Percentiles rank a stretch among this genome's conserved stretches.
These are phyloP conservation scores for Acrossocheilus wenchowensis DNA, from an alignment of 2,797 vertebrate species.

Conservation along the genomic window DNA sequence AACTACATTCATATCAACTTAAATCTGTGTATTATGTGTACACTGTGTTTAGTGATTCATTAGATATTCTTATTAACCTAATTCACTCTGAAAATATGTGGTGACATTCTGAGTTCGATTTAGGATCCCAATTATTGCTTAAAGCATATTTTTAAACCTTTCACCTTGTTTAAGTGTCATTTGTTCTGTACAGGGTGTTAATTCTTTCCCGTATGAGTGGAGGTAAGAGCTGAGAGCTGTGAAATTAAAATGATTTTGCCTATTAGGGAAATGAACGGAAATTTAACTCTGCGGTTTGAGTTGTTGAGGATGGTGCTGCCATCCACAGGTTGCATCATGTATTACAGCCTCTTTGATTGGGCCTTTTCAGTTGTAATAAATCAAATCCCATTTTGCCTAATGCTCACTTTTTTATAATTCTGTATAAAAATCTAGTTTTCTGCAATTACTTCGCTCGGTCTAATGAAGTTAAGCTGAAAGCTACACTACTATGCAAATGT, in stretches of 20 bases:
- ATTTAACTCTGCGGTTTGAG: neutral
- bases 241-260: neutral
- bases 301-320: conserved; percentile 52
- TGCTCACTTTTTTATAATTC: neutral
- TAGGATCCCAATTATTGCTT: neutral
- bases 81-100: neutral
- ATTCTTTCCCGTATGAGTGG: neutral
- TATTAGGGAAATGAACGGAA: neutral
- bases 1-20: neutral
- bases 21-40: neutral
- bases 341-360: conserved; percentile 27
- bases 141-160: neutral
- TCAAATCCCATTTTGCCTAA: neutral
- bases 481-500: neutral
- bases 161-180: neutral
- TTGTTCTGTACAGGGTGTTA: neutral
- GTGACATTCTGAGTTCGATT: neutral
- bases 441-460: neutral
- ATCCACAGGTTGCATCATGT: conserved; percentile 56
- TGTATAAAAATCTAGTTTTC: neutral
- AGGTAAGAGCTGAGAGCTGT: conserved; percentile 14
- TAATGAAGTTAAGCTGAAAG: neutral
- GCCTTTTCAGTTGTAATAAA: neutral
- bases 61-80: neutral
- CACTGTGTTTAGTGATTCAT: too few relatives aligned